Evolutionary conservation across 2,797 vertebrate species (phyloP), one percentile per base, ranked within the genome.

Genomic region (Sebastes steindachneri): DNA sequence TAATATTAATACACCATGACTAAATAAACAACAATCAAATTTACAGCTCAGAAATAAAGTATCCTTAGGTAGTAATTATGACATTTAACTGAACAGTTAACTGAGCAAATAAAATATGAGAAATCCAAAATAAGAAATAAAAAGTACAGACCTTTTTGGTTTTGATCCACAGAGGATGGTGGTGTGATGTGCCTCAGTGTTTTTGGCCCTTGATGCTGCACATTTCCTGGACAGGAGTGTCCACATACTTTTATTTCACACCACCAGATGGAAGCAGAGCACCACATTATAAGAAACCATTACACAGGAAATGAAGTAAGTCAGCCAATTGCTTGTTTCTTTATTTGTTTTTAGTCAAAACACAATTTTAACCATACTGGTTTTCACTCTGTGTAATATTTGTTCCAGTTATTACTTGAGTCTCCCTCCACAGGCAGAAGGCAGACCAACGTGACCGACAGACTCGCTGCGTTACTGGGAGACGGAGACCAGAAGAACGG

Each of bases 281-380:
- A 55, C 73, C 71, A 79, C 23, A 41, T 8, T 66, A 48, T 9
- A 25, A 60, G 59, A 79, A 63, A 53, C 6, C 10, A 51, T 51
- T 62, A 87, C 12, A 59, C 21, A 83, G 28, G 29, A 73, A 84
- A 68, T 10, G 9, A 86, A 63, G 55, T 28, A 62, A 68, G n/a
- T 75, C 79, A 71, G 74, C 88, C 88, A 88, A 79, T 94, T 88
- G 84, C 62, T 92, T 85, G 81, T 91, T 93, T 95, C 79, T 95
- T 95, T 95, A 95, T 94, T 96, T 89, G 90, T 90, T 94, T 45
- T 86, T 90, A 86, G 73, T 94, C 89, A 93, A 95, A 95, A 95
- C 95, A 95, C 90, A 93, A 83, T 94, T 93, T 92, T 35, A 92
- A 86, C 93, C 90, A 92, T 87, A 91, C 86, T 90, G 87, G 72